phyloP scores from a whole-genome alignment of 2,888 invertebrate species.

The Entomobrya proxima region DNA sequence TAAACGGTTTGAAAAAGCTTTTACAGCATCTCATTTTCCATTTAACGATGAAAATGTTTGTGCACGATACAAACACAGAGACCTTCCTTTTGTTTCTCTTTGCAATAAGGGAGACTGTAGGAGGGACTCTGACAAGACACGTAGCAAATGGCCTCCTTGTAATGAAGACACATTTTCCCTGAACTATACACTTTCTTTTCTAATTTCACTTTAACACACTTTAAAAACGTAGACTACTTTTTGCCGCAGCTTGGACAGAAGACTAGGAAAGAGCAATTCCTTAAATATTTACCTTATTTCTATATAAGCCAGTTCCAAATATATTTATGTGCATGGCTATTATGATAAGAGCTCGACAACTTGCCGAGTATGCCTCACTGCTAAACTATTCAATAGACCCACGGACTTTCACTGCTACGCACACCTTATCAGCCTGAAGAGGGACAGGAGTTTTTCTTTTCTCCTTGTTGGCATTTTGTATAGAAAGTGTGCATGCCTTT shows the following conservation, averaged over 20 bases:
- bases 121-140: slow-evolving; percentile 43
- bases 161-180: slow-evolving; percentile 47
- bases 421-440: background rate
- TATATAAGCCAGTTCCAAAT: background rate
- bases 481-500: slow-evolving; percentile 34
- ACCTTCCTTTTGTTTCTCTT: slow-evolving; percentile 7
- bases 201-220: slow-evolving; percentile 30
- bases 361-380: background rate
- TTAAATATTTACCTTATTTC: background rate
- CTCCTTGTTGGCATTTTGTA: slow-evolving; percentile 12
- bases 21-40: slow-evolving; percentile 17
- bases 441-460: background rate
- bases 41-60: slow-evolving; percentile 14
- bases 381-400: background rate
- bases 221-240: background rate
- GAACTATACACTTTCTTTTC: slow-evolving; percentile 8
- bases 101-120: background rate
- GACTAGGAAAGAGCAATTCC: background rate
- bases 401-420: too few relatives aligned
- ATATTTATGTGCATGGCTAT: background rate
- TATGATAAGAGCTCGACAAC: slow-evolving; percentile 7
- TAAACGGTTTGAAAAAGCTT: background rate
- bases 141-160: slow-evolving; percentile 45
- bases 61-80: slow-evolving; percentile 3
- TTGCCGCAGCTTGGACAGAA: background rate